These are phyloP conservation scores for Aythya fuligula DNA, from an alignment of 2,797 vertebrate species.

Conservation along the genomic window DNA sequence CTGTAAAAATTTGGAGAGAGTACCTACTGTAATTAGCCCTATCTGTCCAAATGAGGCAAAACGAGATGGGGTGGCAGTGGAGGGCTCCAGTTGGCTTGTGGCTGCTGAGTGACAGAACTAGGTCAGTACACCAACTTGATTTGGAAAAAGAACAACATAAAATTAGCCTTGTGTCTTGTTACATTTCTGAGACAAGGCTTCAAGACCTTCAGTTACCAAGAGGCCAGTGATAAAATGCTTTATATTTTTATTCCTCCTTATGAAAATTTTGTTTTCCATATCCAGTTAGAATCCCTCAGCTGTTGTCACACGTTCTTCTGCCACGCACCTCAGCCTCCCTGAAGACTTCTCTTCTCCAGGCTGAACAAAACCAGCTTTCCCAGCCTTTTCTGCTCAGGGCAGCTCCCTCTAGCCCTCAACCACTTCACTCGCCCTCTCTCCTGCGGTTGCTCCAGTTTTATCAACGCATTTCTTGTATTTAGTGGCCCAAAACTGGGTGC, in stretches of 20 bases:
- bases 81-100: background rate
- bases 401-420: background rate
- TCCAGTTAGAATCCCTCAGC: background rate
- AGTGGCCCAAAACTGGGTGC: background rate
- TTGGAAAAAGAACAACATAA: background rate
- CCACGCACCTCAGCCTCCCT: background rate
- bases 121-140: slow-evolving; percentile 39
- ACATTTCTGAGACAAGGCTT: slow-evolving; percentile 1
- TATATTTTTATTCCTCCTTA: background rate
- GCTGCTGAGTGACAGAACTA: slow-evolving; percentile 56
- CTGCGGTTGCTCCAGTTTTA: background rate
- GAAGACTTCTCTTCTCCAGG: background rate
- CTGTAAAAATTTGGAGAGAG: slow-evolving; percentile 61
- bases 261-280: background rate
- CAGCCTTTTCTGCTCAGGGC: background rate
- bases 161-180: background rate
- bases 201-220: slow-evolving; percentile 15
- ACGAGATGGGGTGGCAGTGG: slow-evolving; percentile 24
- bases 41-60: slow-evolving; percentile 51
- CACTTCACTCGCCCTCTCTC: background rate
- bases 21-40: slow-evolving; percentile 69
- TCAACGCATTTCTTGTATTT: background rate
- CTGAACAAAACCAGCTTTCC: background rate
- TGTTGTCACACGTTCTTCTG: background rate
- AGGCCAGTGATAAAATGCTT: background rate